Evolutionary conservation across 2,113 vertebrate species (phyloP), one percentile per base, ranked within the genome.

Genomic region (Pseudopipra pipra): DNA sequence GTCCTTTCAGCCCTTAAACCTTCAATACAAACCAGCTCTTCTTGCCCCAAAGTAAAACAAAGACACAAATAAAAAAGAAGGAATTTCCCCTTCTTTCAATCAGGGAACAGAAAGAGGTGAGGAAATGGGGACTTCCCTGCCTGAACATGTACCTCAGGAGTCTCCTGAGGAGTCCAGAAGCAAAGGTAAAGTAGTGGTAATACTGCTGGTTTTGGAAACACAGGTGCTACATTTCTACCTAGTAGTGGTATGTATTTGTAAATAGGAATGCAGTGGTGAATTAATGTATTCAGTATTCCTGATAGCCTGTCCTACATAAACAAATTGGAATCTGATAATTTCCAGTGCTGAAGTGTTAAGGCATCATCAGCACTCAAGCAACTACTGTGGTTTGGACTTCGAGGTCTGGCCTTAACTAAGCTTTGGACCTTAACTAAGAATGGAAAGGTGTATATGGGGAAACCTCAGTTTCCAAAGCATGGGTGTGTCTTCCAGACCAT

Each of bases 91-190:
- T n/a, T 23, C 16, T 39, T 76, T 73, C 12, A 8, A 1, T 39
- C 6, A 4, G 33, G 13, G 18, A 63, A 8, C n/a, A 8, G 6
- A 23, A 74, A 66, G 61, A 89, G 62, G 12, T 76, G 46, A 90
- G 46, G 30, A 46, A 85, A 61, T 0, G 0, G 9, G 41, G 31
- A 14, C 8, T 37, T 37, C 1, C 33, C 22, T 90, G 46, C 43
- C 39, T 19, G 21, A 62, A 66, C 15, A 24, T 0, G 0, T 30
- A 21, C 68, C 51, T 39, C 28, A 35, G 51, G 68, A 51, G 11
- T 76, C 33, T 51, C 12, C 44, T 51, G 66, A 41, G 37, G 44
- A 63, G 44, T 43, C 27, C n/a, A 30, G 52, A 47, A 84, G 55
- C 62, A 63, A 77, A 90, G 72, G 72, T 92, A 33, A 89, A 58